Evolutionary conservation across 2,888 invertebrate genomes (phyloP).

Genomic region (Synergus japonicus): DNA sequence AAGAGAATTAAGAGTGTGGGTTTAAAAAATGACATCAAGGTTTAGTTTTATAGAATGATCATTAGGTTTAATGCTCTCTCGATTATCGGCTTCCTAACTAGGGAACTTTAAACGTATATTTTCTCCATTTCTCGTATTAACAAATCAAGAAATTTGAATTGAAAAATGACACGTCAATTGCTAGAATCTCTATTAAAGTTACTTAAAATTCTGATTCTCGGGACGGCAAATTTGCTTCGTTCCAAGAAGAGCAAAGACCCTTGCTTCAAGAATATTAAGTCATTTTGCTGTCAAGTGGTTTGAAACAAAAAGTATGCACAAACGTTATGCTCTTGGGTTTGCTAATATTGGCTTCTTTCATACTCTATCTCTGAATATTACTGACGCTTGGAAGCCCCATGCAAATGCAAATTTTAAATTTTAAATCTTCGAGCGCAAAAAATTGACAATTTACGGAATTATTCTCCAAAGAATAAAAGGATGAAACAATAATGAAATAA

Average conservation of each 20-base stretch:
- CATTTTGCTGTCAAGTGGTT: constrained; percentile 23
- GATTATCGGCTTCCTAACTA: neutral
- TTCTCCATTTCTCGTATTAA: neutral
- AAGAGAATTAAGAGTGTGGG: neutral
- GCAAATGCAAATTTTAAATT: constrained; percentile 7
- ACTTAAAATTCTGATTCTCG: neutral
- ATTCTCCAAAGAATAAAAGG: neutral
- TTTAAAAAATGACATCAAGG: neutral
- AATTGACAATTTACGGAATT: neutral
- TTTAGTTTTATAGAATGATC: neutral
- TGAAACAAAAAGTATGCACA: constrained; percentile 10
- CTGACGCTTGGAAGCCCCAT: neutral
- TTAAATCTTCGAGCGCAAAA: neutral
- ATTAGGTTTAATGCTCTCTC: neutral
- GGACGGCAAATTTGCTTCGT: constrained; percentile 2
- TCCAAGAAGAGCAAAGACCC: constrained; percentile 3
- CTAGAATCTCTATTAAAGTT: neutral
- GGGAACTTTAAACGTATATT: neutral
- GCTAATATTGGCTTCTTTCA: constrained; percentile 26
- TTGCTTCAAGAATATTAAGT: constrained; percentile 32
- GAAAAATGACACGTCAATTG: neutral
- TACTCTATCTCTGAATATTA: constrained; percentile 16
- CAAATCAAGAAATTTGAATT: neutral
- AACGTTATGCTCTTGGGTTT: constrained; percentile 16
- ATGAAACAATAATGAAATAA: too few species aligned